These are phyloP conservation scores for Fregetta grallaria DNA, from an alignment of 2,113 vertebrate species.

Conservation along the genomic window DNA sequence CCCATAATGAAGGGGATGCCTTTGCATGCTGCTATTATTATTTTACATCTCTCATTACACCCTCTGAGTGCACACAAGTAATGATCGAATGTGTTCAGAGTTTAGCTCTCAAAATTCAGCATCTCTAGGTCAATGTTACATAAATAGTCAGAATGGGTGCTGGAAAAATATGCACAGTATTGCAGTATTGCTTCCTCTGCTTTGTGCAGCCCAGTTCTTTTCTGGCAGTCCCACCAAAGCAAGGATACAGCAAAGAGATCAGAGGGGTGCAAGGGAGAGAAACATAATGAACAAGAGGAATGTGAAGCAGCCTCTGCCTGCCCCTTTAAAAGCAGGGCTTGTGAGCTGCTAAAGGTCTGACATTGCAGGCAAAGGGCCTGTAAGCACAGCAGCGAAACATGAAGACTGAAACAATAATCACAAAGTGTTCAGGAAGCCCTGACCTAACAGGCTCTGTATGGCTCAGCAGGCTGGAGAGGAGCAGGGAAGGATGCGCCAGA, in stretches of 20 bases:
- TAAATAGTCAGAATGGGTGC: neutral
- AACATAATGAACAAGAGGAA: neutral
- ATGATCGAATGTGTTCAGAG: neutral
- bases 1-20: constrained; percentile 2
- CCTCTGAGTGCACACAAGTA: neutral
- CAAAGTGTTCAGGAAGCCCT: neutral
- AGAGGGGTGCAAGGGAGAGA: neutral
- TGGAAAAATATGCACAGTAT: neutral
- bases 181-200: neutral
- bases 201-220: neutral
- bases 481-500: neutral
- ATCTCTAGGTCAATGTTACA: neutral
- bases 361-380: neutral
- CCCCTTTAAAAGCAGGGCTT: neutral
- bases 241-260: neutral
- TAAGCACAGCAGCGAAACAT: neutral
- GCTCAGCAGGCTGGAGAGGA: neutral
- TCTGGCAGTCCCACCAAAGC: neutral
- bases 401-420: neutral
- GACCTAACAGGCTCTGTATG: accelerated
- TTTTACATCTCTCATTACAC: neutral
- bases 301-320: neutral
- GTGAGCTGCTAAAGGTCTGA: neutral
- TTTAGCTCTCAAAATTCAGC: neutral
- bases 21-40: neutral